A percentile compares a stretch with the other conserved stretches of the same genome.
Evolutionary conservation across 2,113 vertebrate genomes (phyloP).

Genomic region (Empidonax traillii): DNA sequence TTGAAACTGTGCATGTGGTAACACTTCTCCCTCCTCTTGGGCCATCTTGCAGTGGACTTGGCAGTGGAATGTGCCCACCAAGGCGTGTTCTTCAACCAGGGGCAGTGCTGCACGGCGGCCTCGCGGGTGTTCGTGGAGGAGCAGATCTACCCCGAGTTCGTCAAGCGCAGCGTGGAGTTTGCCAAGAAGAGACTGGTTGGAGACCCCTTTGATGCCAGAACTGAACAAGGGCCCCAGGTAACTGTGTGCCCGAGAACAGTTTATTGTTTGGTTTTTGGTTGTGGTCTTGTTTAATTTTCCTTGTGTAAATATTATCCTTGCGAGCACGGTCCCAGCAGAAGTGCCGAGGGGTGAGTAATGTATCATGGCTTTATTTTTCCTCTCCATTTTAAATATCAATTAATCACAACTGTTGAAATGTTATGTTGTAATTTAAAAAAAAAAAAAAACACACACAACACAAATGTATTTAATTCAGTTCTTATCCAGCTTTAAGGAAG

Average conservation of each 20-base stretch:
- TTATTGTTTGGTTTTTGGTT: slow-evolving; percentile 26
- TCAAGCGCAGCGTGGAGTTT: slow-evolving; percentile 84
- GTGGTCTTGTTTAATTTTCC: slow-evolving; percentile 12
- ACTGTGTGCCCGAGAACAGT: not conserved
- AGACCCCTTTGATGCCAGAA: slow-evolving; percentile 88
- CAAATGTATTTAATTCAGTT: slow-evolving; percentile 61
- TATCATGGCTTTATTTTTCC: slow-evolving; percentile 42
- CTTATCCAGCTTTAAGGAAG: slow-evolving; percentile 24
- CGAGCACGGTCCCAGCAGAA: not conserved
- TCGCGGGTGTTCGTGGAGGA: slow-evolving; percentile 92
- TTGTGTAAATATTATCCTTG: slow-evolving; percentile 55
- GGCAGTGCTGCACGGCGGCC: slow-evolving; percentile 93
- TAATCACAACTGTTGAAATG: slow-evolving; percentile 62
- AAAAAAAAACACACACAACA: not conserved
- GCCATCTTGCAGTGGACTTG: slow-evolving; percentile 81
- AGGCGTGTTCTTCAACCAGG: slow-evolving; percentile 95
- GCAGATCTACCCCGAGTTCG: slow-evolving; percentile 86
- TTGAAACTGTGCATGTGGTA: slow-evolving; percentile 1
- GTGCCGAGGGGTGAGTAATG: slow-evolving; percentile 36
- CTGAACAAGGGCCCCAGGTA: slow-evolving; percentile 94
- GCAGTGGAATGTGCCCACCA: slow-evolving; percentile 92
- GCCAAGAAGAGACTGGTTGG: slow-evolving; percentile 83
- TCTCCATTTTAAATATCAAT: slow-evolving; percentile 58
- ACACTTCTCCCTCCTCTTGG: slow-evolving; percentile 8
- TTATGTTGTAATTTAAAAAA: slow-evolving; percentile 25